Base-by-base conservation (phyloP, 2,113 vertebrate genomes). In the Gulo gulo region DNA sequence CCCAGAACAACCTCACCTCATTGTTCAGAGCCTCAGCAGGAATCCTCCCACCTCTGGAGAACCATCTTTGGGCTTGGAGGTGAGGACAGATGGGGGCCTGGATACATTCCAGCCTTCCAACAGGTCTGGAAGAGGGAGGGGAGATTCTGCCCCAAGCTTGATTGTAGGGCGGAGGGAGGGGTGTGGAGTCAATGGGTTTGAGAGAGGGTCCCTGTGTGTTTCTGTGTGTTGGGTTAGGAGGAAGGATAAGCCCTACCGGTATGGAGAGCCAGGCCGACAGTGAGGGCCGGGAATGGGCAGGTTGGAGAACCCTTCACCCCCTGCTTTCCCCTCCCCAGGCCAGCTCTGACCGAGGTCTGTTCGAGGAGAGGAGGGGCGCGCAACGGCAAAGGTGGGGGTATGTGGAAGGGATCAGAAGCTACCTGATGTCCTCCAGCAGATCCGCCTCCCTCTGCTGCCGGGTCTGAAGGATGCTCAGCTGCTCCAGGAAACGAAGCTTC, bases 341-440 rank as follows among this genome's bases (percentile, higher is more conserved):
- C 74, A 31, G 11, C 8, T 13, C 42, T 24, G 45, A 69, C 39
- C 21, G 42, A 57, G 5, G 15, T 47, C 47, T 4, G 39, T 18
- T 50, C 50, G 31, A 11, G 74, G 21, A 69, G 67, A 61, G 89
- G 63, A n/a, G 50, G 67, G 20, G 47, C 42, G 63, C 13, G 18
- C 3, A 29, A 69, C 24, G 2, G 26, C 15, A 13, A 81, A 86
- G 71, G 24, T 20, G 26, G 9, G 50, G 13, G 34, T 31, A 11
- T 7, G 45, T 9, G 63, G 59, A 86, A 42, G 63, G 47, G 65
- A 45, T 74, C 65, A 10, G 65, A 36, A 69, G 52, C 63, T 98
- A 99, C 99, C 99, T 99, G 98, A 99, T 99, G 95, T 99, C 99
- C 97, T 99, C 99, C 98, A 99, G 98, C 31, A 99, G 99, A 65